Evolutionary conservation across 2,888 invertebrate species (phyloP).

Genomic region (Drosophila kokeensis): DNA sequence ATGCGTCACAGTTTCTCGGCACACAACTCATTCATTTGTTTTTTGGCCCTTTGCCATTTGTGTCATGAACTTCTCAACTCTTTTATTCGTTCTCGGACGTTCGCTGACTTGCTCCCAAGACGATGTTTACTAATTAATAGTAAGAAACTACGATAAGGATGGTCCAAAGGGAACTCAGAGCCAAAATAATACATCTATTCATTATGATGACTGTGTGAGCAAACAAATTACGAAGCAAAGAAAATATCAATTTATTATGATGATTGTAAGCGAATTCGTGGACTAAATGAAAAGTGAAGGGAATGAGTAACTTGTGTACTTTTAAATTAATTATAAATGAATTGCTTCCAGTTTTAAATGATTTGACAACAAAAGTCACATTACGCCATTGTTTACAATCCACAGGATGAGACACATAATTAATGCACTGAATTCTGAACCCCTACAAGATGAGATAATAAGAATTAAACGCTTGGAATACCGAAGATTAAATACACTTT

Average conservation of each 20-base stretch:
- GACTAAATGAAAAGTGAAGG: not conserved
- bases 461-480: not conserved
- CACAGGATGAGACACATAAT: not conserved
- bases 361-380: not conserved
- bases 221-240: not conserved
- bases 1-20: constrained; percentile 50
- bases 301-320: not conserved
- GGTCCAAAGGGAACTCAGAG: not conserved
- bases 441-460: not conserved
- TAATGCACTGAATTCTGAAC: not conserved
- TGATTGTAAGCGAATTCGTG: not conserved
- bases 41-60: constrained; percentile 34
- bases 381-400: not conserved
- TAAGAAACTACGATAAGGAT: constrained; percentile 22
- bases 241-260: not conserved
- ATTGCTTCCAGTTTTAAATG: not conserved
- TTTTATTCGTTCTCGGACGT: constrained; percentile 2
- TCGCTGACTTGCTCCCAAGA: constrained; percentile 22
- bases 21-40: constrained; percentile 66
- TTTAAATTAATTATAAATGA: not conserved
- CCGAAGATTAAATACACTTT: not conserved
- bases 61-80: constrained; percentile 38
- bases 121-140: constrained; percentile 48
- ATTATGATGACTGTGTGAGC: not conserved
- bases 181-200: not conserved